Percentiles rank a stretch among this genome's conserved stretches.
Conservation (phyloP, 2,888 invertebrate species). For the Litoditis marina region DNA sequence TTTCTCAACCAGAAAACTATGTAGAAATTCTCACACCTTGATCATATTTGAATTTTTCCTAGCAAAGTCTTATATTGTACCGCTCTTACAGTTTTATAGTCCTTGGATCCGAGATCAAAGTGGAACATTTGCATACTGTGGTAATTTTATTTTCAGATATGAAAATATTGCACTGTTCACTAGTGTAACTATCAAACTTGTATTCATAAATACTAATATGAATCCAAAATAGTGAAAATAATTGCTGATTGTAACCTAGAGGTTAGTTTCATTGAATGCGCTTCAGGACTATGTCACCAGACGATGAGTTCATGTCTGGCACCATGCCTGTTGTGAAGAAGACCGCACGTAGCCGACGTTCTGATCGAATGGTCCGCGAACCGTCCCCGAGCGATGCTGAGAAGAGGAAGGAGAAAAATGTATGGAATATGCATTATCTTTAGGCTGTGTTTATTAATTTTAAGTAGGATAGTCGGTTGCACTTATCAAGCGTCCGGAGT, state of each 20-base stretch:
- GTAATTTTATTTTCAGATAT: neutral
- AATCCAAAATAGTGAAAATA: neutral
- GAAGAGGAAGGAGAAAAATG: slow-evolving; percentile 25
- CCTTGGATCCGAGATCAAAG: neutral
- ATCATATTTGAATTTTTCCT: neutral
- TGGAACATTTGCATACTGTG: neutral
- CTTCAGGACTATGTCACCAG: slow-evolving; percentile 18
- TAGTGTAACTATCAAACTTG: no score
- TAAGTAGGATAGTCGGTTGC: no score
- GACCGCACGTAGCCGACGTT: slow-evolving; percentile 20
- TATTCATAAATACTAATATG: no score
- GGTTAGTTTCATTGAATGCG: no score
- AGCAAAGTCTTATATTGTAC: neutral
- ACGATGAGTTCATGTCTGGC: slow-evolving; percentile 11
- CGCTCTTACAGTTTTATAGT: neutral
- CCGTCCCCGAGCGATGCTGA: slow-evolving; percentile 33
- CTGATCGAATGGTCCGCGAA: slow-evolving; percentile 20
- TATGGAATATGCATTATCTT: no score
- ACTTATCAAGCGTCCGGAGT: no score
- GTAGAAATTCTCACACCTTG: no score
- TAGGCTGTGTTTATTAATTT: no score
- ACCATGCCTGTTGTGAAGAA: slow-evolving; percentile 8
- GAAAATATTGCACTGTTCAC: no score
- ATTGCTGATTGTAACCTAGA: no score
- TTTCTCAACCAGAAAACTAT: no score